Evolutionary conservation across 2,797 vertebrate species (phyloP).

Genomic region (Mus minutoides): DNA sequence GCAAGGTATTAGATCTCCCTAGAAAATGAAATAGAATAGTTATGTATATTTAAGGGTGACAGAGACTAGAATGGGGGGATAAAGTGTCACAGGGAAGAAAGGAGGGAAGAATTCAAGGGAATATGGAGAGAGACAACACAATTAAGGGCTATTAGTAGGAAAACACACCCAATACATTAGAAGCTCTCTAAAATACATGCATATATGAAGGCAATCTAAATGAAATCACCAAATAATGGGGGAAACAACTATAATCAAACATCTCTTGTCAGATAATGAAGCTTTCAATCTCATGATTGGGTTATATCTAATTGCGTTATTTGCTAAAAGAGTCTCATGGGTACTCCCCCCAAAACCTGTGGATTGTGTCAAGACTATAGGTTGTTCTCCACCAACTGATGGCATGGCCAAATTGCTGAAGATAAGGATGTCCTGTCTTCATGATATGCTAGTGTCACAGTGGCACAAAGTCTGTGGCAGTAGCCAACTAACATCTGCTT

Average conservation of each 20-base stretch:
- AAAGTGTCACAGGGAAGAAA: no score
- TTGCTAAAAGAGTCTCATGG: not conserved
- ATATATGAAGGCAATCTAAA: not conserved
- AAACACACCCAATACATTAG: not conserved
- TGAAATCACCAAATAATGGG: not conserved
- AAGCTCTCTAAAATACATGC: not conserved
- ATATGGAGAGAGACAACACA: no score
- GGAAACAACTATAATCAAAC: not conserved
- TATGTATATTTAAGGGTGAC: no score
- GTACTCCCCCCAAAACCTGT: not conserved
- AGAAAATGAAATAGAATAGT: no score
- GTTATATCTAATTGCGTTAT: no score
- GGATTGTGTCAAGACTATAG: not conserved
- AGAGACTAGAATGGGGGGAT: no score
- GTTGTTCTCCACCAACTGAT: not conserved
- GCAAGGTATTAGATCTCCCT: no score
- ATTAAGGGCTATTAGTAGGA: not conserved
- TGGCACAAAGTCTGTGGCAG: not conserved
- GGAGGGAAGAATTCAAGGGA: no score
- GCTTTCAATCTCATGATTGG: not conserved
- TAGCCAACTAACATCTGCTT: not conserved
- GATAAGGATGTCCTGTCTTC: not conserved
- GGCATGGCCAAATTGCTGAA: not conserved
- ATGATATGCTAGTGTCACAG: no score
- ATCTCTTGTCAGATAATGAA: not conserved